These are phyloP conservation scores for Nemopilema nomurai DNA, from an alignment of 30 jellyfish, hydroid and myxozoan species.

Conservation along the genomic window DNA sequence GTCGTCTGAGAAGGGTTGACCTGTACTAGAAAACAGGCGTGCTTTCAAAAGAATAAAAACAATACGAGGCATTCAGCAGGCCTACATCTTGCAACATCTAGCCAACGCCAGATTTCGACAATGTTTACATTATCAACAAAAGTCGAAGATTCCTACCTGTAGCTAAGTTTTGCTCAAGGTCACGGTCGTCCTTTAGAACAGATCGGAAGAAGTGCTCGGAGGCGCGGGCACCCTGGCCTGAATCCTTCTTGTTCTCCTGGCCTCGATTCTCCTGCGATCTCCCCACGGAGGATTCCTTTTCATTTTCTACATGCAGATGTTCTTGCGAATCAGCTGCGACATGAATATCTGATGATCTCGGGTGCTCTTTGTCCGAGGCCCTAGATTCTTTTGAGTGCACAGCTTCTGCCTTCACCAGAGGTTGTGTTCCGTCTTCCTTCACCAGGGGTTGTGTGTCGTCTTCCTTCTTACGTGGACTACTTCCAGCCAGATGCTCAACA, in stretches of 20 bases:
- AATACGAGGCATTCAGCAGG: too few species aligned
- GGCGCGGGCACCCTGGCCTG: background rate
- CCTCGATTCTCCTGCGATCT: background rate
- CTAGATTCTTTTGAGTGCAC: conserved; percentile 4
- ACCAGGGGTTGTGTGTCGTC: background rate
- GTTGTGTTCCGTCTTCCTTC: background rate
- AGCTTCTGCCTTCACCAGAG: background rate
- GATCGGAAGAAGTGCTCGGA: conserved; percentile 32
- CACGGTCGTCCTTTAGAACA: conserved; percentile 38
- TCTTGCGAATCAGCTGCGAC: conserved; percentile 19
- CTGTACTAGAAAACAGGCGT: too few species aligned
- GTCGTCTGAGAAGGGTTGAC: too few species aligned
- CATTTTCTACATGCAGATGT: background rate
- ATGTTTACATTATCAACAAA: conserved; percentile 1
- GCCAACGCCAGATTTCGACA: background rate
- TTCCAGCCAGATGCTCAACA: background rate
- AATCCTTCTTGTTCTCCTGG: background rate
- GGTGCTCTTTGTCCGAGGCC: conserved; percentile 15
- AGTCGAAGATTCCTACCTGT: conserved; percentile 27
- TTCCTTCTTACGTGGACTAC: background rate
- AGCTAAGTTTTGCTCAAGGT: conserved; percentile 25
- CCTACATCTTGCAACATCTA: background rate
- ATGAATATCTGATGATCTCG: background rate
- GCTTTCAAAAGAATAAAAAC: too few species aligned
- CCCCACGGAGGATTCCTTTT: background rate